These are phyloP conservation scores for Coenonympha arcania DNA, from an alignment of 2,888 invertebrate species.

Conservation along the genomic window DNA sequence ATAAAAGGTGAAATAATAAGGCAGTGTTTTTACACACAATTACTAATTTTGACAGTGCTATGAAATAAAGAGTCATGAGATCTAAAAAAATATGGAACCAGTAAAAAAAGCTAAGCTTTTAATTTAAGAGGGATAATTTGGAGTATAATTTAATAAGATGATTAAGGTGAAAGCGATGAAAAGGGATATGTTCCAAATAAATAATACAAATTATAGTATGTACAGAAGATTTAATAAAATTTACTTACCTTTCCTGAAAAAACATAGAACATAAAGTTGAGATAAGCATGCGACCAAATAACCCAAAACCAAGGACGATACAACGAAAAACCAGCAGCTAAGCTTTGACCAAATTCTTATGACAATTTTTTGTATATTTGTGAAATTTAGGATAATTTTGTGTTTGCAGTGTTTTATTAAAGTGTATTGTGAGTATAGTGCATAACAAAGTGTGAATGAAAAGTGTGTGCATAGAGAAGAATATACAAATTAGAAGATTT, in stretches of 20 bases:
- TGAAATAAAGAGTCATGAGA: too few relatives aligned
- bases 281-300: slow-evolving; percentile 57
- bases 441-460: background rate
- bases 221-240: background rate
- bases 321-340: slow-evolving; percentile 35
- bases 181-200: too few relatives aligned
- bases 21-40: too few relatives aligned
- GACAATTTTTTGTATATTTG: background rate
- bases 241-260: slow-evolving; percentile 28
- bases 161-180: too few relatives aligned
- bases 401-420: background rate
- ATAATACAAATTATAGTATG: background rate
- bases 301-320: slow-evolving; percentile 25
- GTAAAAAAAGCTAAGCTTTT: too few relatives aligned
- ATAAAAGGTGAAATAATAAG: too few relatives aligned
- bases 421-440: background rate
- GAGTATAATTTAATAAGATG: too few relatives aligned
- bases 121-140: too few relatives aligned
- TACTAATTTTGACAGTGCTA: too few relatives aligned
- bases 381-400: slow-evolving; percentile 4
- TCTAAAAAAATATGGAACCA: too few relatives aligned
- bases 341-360: background rate
- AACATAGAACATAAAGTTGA: slow-evolving; percentile 37
- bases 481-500: background rate
- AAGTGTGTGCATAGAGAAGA: background rate